Base-by-base conservation (phyloP, 1,140 invertebrate genomes). In the Drosophila obscura region DNA sequence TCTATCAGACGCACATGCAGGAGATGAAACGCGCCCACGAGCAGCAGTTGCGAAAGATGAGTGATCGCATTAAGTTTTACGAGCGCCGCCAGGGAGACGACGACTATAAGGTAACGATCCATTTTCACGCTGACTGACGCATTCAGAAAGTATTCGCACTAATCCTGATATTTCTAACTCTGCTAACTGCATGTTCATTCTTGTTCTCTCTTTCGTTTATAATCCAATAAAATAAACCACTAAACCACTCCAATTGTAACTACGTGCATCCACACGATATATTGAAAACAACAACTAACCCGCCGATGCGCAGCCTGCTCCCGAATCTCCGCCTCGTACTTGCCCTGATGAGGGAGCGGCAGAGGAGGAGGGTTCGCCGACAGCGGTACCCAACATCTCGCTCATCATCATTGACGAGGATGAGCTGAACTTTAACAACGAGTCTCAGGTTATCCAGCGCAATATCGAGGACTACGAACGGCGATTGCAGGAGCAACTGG, bases 401-500 rank as follows among this genome's bases (percentile, higher is more conserved):
- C 62, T 90, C 19, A 90, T 91, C 26, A 91, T 91, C 24, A 91
- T 91, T 64, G 90, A 91, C 52, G 74, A 91, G 71, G 90, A 91
- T 57, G 90, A 91, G 51, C 22, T 91, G 55, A 91, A 90, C 55
- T 49, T 73, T n/a, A 79, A 88, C 28, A 92, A 91, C 49, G 58
- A 92, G 64, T 90, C 93, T 52, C 87, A 92, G 62, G 82, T 91
- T 77, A 76, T 93, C 55, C 76, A 92, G 74, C 90, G 92, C 56
- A 91, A 93, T 75, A 90, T 92, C 73, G 80, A 92, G 87, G 88
- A 93, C 91, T 90, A 92, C 77, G 81, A 94, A 77, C 60, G 91
- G 67, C 69, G 93, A 66, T 90, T 95, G 62, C 92, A 94, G 75
- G 94, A 95, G 77, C 94, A 95, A 87, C 90, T 95, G 52, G 91